Percentiles rank a stretch among this genome's conserved stretches.
These are phyloP conservation scores for Nesidiocoris tenuis DNA, from an alignment of 2,888 invertebrate genomes.

Conservation along the genomic window DNA sequence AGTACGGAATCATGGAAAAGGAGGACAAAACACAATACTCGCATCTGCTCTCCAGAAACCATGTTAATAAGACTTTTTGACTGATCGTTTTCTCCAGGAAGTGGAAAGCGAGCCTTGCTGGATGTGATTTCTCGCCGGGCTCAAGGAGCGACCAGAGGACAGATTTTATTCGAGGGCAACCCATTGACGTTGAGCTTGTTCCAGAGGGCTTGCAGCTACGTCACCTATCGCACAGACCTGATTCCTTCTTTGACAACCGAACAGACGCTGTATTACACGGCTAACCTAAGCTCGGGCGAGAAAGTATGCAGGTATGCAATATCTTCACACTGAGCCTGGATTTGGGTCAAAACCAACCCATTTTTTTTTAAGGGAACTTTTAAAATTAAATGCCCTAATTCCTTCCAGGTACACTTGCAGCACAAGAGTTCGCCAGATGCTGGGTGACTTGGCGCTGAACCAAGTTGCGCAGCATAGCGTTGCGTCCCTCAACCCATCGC, in stretches of 20 bases:
- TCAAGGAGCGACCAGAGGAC: constrained; percentile 79
- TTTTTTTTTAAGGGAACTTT: background rate
- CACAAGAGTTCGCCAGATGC: constrained; percentile 84
- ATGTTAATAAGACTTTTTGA: too few species aligned
- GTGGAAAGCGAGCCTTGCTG: constrained; percentile 89
- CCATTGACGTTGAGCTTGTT: constrained; percentile 73
- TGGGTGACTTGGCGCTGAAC: constrained; percentile 89
- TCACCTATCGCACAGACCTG: constrained; percentile 80
- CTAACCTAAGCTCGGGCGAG: constrained; percentile 56
- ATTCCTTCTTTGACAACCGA: constrained; percentile 84
- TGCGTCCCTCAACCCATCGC: constrained; percentile 81
- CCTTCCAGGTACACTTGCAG: constrained; percentile 70
- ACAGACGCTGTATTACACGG: constrained; percentile 78
- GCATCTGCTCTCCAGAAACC: too few species aligned
- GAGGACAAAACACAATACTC: too few species aligned
- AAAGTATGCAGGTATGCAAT: constrained; percentile 24
- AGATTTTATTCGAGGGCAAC: constrained; percentile 84
- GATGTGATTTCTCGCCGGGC: constrained; percentile 86
- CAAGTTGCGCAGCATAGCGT: constrained; percentile 85
- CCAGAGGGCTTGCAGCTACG: constrained; percentile 83
- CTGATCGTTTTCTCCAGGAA: constrained; percentile 63
- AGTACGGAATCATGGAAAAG: too few species aligned
- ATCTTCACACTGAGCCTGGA: background rate
- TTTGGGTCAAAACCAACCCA: background rate
- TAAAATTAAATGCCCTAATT: too few species aligned